phyloP scores from a whole-genome alignment of 2,797 vertebrate genomes.

The Tauraco hartlaubi region DNA sequence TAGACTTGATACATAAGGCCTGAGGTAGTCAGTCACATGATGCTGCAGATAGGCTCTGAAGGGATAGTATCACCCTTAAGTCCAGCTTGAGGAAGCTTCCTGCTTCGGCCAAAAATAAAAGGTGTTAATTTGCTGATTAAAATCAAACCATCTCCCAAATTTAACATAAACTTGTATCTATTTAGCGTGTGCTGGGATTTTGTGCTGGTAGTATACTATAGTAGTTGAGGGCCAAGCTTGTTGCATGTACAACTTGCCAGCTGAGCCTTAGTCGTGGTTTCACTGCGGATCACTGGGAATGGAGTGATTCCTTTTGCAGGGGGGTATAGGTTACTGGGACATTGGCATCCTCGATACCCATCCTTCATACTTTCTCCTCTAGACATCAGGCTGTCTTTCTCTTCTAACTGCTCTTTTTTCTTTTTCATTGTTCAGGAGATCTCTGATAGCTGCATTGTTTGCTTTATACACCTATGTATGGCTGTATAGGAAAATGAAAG shows the following conservation, averaged over 20 bases:
- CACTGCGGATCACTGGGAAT: background rate
- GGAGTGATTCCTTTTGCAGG: background rate
- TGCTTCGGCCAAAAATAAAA: background rate
- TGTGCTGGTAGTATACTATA: background rate
- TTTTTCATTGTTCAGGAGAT: background rate
- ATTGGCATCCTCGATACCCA: background rate
- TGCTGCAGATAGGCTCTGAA: background rate
- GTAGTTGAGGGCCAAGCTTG: background rate
- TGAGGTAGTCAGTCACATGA: background rate
- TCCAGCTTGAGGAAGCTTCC: background rate
- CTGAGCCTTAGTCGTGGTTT: background rate
- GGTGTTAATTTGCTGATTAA: background rate
- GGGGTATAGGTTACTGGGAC: background rate
- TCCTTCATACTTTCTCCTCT: background rate
- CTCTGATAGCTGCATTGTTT: background rate
- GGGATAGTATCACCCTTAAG: too few species aligned
- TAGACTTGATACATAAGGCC: background rate
- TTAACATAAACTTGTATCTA: background rate
- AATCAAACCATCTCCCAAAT: background rate
- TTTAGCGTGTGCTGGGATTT: background rate
- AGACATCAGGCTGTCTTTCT: background rate
- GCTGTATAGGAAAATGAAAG: background rate
- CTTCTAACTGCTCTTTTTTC: background rate
- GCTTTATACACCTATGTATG: background rate
- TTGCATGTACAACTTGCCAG: accelerated